Evolutionary conservation across 2,113 vertebrate genomes (phyloP), one percentile per base, ranked within the genome.

Genomic region (Pelobates fuscus): DNA sequence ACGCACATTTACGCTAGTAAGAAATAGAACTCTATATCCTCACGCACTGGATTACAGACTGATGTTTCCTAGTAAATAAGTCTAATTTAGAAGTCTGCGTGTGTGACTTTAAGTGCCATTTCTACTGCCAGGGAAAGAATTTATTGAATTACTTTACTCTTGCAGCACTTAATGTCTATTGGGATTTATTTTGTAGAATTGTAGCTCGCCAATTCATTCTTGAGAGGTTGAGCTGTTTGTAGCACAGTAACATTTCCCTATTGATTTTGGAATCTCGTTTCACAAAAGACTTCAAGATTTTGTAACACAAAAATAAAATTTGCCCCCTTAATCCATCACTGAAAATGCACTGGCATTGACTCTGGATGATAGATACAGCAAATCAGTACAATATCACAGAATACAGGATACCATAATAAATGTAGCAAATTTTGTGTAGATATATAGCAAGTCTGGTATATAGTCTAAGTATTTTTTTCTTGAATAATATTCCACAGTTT

Each of bases 61-160:
- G 41, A 61, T 23, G 25, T 62, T 61, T 71, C 57, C 43, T 55
- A 25, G 59, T 64, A 52, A 43, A 70, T 58, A 60, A 55, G 59
- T 62, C 59, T 71, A n/a, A 71, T 63, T 30, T 29, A 41, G n/a
- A 41, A 12, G n/a, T 20, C 29, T 2, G 23, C 21, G 17, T 61
- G 11, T 25, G 20, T 55, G 30, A 25, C 26, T 52, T 54, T 29
- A 30, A 71, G 46, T 41, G 60, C 49, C 23, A 72, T 72, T 64
- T 65, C 27, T 17, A 37, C 60, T 29, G 6, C 49, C 46, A 17
- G 49, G 71, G 41, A 55, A 15, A 55, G 43, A 52, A 54, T 54
- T 32, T 21, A 65, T 41, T 55, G 20, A 54, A 26, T 65, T 63
- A 52, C 37, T 25, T 57, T 32, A 23, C 44, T 71, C 26, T 24